A percentile compares a stretch with the other conserved stretches of the same genome.
Evolutionary conservation across 2,888 invertebrate species (phyloP).

Genomic region (Cabera pusaria): DNA sequence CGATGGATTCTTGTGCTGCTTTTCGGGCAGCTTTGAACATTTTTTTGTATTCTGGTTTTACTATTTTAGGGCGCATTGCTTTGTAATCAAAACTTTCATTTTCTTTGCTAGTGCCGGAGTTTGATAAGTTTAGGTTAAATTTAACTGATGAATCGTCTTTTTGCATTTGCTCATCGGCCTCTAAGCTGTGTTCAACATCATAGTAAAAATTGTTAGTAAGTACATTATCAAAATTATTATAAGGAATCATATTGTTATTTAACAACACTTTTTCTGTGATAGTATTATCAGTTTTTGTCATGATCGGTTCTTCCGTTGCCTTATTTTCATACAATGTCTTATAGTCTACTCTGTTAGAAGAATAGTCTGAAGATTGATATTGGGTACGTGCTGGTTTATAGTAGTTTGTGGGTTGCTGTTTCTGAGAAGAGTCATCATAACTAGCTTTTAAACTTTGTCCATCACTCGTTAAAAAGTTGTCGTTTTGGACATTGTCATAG

Average conservation of each 20-base stretch:
- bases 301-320: constrained; percentile 4
- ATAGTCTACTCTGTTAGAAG: constrained; percentile 20
- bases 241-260: no score
- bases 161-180: background rate
- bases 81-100: background rate
- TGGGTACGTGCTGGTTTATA: constrained; percentile 37
- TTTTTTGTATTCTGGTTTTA: constrained; percentile 7
- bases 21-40: constrained; percentile 5
- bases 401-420: constrained; percentile 38
- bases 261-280: constrained; percentile 1
- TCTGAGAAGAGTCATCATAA: constrained; percentile 11
- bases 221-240: background rate
- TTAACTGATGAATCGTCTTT: constrained; percentile 3
- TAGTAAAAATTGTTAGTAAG: background rate
- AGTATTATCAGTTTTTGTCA: constrained; percentile 3
- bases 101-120: constrained; percentile 4
- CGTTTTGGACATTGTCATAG: constrained; percentile 18
- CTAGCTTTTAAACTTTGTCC: background rate
- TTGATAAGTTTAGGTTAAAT: constrained; percentile 6
- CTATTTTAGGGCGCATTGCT: constrained; percentile 1
- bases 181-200: background rate
- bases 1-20: constrained; percentile 4
- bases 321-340: constrained; percentile 18
- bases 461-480: background rate
- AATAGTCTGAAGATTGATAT: constrained; percentile 13